A percentile compares a stretch with the other conserved stretches of the same genome.
phyloP scores from a whole-genome alignment of 1,140 invertebrate species.

The Hylaeus anthracinus region DNA sequence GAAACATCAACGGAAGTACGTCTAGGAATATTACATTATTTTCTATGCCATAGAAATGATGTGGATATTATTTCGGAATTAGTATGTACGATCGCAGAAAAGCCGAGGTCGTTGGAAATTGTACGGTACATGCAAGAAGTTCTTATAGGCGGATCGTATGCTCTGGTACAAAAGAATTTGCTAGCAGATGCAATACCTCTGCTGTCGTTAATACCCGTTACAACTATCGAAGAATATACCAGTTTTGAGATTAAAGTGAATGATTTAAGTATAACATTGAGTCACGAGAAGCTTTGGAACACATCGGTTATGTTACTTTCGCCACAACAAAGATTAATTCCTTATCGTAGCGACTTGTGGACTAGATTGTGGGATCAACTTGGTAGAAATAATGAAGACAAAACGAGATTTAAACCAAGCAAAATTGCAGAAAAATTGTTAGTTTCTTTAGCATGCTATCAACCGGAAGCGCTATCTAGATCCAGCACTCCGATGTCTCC shows the following conservation, averaged over 20 bases:
- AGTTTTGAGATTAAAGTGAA: constrained; percentile 82
- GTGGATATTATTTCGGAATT: constrained; percentile 86
- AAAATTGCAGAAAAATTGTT: constrained; percentile 88
- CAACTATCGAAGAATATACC: constrained; percentile 81
- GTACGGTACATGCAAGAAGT: constrained; percentile 89
- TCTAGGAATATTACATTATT: constrained; percentile 89
- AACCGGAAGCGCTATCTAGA: constrained; percentile 91
- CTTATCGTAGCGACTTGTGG: constrained; percentile 91
- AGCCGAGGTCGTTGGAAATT: constrained; percentile 80
- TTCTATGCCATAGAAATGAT: constrained; percentile 88
- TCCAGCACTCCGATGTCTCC: constrained; percentile 92
- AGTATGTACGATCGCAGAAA: constrained; percentile 79
- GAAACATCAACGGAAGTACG: constrained; percentile 85
- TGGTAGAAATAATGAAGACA: constrained; percentile 81
- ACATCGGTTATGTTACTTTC: constrained; percentile 91
- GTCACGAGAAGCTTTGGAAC: constrained; percentile 88
- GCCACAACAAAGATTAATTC: constrained; percentile 89
- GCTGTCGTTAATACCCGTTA: constrained; percentile 86
- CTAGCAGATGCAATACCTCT: constrained; percentile 86
- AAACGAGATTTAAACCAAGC: constrained; percentile 84
- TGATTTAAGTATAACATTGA: constrained; percentile 79
- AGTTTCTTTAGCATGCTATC: constrained; percentile 90
- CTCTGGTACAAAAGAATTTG: constrained; percentile 86
- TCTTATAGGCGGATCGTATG: constrained; percentile 86
- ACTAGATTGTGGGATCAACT: constrained; percentile 89